Conservation (phyloP, 2,797 vertebrate genomes). For the Gadopsis marmoratus region DNA sequence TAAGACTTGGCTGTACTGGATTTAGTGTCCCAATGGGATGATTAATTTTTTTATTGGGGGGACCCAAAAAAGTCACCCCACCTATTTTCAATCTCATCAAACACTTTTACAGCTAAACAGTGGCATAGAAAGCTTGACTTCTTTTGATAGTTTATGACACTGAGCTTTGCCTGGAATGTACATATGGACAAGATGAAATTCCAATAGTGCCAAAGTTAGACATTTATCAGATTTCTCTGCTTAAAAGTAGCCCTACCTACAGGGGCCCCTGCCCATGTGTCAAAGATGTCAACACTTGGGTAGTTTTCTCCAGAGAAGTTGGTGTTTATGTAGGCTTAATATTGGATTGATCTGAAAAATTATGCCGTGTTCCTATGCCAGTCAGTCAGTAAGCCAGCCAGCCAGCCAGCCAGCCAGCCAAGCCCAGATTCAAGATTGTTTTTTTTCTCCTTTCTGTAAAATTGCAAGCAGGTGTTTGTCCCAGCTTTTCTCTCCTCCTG, state of each 20-base stretch:
- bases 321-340: slow-evolving; percentile 77
- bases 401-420: slow-evolving; percentile 67
- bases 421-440: slow-evolving; percentile 69
- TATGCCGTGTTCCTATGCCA: slow-evolving; percentile 71
- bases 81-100: slow-evolving; percentile 25
- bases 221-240: slow-evolving; percentile 61
- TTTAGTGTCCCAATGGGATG: neutral
- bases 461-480: slow-evolving; percentile 87
- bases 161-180: slow-evolving; percentile 40
- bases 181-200: slow-evolving; percentile 46
- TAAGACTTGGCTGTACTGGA: neutral
- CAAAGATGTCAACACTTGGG: slow-evolving; percentile 72
- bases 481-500: slow-evolving; percentile 62
- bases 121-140: slow-evolving; percentile 34
- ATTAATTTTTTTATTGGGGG: slow-evolving; percentile 22
- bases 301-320: slow-evolving; percentile 59
- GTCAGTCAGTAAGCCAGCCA: no score
- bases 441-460: slow-evolving; percentile 75
- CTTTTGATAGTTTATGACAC: slow-evolving; percentile 41
- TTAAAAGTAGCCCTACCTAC: slow-evolving; percentile 34
- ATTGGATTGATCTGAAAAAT: slow-evolving; percentile 83
- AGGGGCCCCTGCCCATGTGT: slow-evolving; percentile 51
- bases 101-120: slow-evolving; percentile 34
- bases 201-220: slow-evolving; percentile 41
- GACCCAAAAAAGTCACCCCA: neutral